Conservation (phyloP, 1,140 invertebrate species). For the Bradynema listronoti region DNA sequence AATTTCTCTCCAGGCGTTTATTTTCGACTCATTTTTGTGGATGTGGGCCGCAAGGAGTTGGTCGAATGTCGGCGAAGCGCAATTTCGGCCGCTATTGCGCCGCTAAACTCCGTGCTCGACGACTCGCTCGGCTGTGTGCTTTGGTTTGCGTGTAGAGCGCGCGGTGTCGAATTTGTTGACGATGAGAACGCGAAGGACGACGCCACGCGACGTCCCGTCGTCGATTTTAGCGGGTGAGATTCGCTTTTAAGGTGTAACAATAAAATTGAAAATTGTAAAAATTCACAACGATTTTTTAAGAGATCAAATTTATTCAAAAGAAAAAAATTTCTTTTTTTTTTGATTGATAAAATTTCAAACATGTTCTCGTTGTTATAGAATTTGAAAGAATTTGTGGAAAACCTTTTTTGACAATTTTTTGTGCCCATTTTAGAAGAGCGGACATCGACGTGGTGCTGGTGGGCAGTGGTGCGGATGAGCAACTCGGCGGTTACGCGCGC, state of each 20-base stretch:
- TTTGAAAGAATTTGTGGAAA: too few relatives aligned
- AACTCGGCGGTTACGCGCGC: conserved; percentile 84
- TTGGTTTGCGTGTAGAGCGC: conserved; percentile 82
- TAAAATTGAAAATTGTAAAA: too few relatives aligned
- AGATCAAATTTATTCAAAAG: too few relatives aligned
- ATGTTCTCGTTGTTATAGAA: too few relatives aligned
- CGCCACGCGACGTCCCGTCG: conserved; percentile 11
- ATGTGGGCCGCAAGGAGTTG: conserved; percentile 26
- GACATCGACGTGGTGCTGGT: conserved; percentile 71
- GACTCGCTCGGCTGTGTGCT: conserved; percentile 84
- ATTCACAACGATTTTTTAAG: too few relatives aligned
- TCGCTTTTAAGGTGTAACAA: conserved; percentile 59
- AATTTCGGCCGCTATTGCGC: conserved; percentile 37
- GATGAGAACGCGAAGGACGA: conserved; percentile 37
- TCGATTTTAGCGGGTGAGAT: too few relatives aligned
- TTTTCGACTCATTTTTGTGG: conserved; percentile 24
- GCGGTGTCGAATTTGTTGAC: conserved; percentile 59
- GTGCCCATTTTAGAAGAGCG: too few relatives aligned
- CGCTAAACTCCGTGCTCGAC: conserved; percentile 74
- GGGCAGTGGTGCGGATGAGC: conserved; percentile 92
- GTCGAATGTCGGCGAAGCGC: conserved; percentile 29
- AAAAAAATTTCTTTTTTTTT: too few relatives aligned
- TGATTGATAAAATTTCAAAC: too few relatives aligned
- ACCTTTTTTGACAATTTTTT: too few relatives aligned
- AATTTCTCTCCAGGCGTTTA: too few relatives aligned